A percentile compares a stretch with the other conserved stretches of the same genome.
phyloP scores from a whole-genome alignment of 2,797 vertebrate species.

The Danio tinwini region DNA sequence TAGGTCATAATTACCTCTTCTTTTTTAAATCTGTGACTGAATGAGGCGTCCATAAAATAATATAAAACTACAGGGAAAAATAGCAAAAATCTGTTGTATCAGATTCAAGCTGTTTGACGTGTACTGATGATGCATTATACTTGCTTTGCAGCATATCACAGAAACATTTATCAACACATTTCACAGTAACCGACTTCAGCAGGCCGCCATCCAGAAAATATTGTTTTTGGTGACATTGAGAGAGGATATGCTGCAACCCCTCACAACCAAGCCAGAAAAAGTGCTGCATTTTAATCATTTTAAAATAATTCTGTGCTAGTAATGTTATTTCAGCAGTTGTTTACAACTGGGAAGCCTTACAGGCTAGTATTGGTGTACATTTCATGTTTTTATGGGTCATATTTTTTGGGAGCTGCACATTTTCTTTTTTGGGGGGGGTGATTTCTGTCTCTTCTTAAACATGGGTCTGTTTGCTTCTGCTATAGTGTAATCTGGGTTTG shows the following conservation, averaged over 20 bases:
- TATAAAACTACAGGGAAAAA: neutral
- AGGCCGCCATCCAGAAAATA: neutral
- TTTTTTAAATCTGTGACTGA: neutral
- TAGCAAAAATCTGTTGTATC: neutral
- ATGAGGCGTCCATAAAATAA: no score
- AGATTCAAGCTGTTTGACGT: constrained; percentile 3
- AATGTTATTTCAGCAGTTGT: constrained; percentile 34
- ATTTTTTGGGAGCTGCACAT: neutral
- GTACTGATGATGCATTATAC: constrained; percentile 11
- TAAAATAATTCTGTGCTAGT: neutral
- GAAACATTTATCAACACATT: constrained; percentile 1
- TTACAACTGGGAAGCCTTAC: constrained; percentile 21
- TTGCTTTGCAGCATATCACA: constrained; percentile 2
- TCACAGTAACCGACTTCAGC: neutral
- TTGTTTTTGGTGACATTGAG: neutral
- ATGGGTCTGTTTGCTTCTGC: neutral
- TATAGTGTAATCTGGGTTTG: neutral
- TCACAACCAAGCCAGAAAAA: constrained; percentile 5
- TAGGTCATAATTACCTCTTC: no score
- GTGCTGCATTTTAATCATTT: constrained; percentile 10
- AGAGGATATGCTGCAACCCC: neutral
- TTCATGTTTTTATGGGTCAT: neutral
- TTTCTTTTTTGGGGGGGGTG: neutral
- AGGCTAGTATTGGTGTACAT: constrained; percentile 1
- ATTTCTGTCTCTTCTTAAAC: neutral